Percentiles rank a stretch among this genome's conserved stretches.
These are phyloP conservation scores for Cherax destructor DNA, from an alignment of 1,140 invertebrate species.

Conservation along the genomic window DNA sequence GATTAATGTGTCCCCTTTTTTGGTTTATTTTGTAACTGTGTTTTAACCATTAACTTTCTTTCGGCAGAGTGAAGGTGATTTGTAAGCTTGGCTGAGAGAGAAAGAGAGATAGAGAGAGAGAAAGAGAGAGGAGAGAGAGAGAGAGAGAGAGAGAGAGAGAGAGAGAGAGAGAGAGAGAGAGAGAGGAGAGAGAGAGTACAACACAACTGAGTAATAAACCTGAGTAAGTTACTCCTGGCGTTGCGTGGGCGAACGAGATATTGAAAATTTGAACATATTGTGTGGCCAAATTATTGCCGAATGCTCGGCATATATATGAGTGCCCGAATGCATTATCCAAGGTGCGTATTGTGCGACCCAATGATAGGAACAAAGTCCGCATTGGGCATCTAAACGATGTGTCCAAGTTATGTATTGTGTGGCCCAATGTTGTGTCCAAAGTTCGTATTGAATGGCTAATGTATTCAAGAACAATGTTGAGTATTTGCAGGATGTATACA, in stretches of 20 bases:
- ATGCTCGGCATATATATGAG: not conserved
- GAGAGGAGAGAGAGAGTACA: not conserved
- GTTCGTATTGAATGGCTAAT: too few species aligned
- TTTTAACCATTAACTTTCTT: too few species aligned
- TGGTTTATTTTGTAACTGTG: too few species aligned
- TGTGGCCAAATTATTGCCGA: not conserved
- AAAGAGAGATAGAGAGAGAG: not conserved
- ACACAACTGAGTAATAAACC: not conserved
- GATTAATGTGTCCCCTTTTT: too few species aligned
- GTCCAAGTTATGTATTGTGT: too few species aligned
- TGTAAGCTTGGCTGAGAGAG: not conserved
- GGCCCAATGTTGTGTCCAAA: too few species aligned
- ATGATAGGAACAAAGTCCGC: not conserved
- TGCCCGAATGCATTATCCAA: not conserved
- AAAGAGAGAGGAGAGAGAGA: slow-evolving; percentile 5
- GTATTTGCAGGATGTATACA: too few species aligned
- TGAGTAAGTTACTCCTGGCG: not conserved
- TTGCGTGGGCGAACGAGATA: not conserved
- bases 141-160: not conserved
- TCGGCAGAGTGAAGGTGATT: too few species aligned
- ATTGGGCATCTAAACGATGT: too few species aligned
- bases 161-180: not conserved
- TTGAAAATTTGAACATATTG: not conserved
- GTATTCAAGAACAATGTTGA: too few species aligned
- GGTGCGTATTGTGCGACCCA: not conserved